phyloP scores from a whole-genome alignment of 2,888 invertebrate genomes.

The Agrochola litura region DNA sequence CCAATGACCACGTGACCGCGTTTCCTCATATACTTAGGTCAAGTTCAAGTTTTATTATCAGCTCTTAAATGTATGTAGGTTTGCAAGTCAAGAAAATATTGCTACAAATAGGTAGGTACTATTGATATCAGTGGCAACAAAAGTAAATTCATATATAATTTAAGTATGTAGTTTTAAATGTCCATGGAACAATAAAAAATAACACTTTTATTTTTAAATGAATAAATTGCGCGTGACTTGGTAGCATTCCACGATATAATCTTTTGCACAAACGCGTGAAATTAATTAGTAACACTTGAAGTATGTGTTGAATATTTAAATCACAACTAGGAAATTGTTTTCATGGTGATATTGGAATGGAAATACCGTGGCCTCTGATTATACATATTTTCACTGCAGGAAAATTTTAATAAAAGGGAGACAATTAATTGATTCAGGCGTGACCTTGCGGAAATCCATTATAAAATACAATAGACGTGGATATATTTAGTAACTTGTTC shows the following conservation, averaged over 20 bases:
- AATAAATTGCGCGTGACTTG: conserved; percentile 27
- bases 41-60: background rate
- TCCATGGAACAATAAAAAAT: background rate
- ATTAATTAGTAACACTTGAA: conserved; percentile 42
- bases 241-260: conserved; percentile 19
- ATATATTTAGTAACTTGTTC: too few relatives aligned
- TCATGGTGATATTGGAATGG: conserved; percentile 26
- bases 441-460: too few relatives aligned
- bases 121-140: background rate
- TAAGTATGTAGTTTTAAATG: too few relatives aligned
- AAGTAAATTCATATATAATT: too few relatives aligned
- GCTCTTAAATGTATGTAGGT: background rate
- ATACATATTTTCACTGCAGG: background rate
- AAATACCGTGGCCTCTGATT: background rate
- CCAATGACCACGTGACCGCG: too few relatives aligned
- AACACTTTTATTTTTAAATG: background rate
- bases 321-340: conserved; percentile 40
- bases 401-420: background rate
- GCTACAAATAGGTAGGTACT: background rate
- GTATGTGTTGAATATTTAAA: conserved; percentile 39
- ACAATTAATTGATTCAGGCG: too few relatives aligned
- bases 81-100: background rate
- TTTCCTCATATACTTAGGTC: too few relatives aligned
- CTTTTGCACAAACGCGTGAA: conserved; percentile 26
- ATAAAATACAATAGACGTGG: too few relatives aligned